Evolutionary conservation across 2,797 vertebrate genomes (phyloP).

Genomic region (Podarcis lilfordi): DNA sequence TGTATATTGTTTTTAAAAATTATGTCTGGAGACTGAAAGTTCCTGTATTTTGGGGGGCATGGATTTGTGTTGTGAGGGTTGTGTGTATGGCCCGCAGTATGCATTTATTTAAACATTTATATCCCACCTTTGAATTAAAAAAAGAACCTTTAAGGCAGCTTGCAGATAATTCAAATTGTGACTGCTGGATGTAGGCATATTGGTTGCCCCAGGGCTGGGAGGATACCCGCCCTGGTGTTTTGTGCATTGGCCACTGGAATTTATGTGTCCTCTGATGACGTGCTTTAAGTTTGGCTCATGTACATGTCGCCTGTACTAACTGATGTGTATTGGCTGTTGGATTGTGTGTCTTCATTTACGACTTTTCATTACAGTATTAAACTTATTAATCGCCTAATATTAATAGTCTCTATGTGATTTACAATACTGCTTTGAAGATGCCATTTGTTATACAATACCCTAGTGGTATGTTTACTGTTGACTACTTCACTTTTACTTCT

Average conservation of each 20-base stretch:
- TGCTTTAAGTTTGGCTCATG: background rate
- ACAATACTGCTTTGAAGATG: background rate
- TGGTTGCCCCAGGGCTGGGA: background rate
- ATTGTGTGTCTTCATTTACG: background rate
- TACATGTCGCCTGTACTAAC: background rate
- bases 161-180: background rate
- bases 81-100: background rate
- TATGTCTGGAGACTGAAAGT: background rate
- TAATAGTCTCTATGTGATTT: too few relatives aligned
- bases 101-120: background rate
- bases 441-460: background rate
- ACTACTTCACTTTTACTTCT: background rate
- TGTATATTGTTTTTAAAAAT: background rate
- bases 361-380: background rate
- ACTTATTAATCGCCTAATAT: too few relatives aligned
- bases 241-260: too few relatives aligned
- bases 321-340: background rate
- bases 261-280: background rate
- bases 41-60: background rate
- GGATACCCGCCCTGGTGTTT: background rate
- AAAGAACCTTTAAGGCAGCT: background rate
- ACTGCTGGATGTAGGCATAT: background rate
- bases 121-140: background rate
- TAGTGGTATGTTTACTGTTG: background rate
- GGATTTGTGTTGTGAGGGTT: too few relatives aligned